Evolutionary conservation across 53 echinoderm and acorn worm species (phyloP).

Genomic region (Paracentrotus lividus): DNA sequence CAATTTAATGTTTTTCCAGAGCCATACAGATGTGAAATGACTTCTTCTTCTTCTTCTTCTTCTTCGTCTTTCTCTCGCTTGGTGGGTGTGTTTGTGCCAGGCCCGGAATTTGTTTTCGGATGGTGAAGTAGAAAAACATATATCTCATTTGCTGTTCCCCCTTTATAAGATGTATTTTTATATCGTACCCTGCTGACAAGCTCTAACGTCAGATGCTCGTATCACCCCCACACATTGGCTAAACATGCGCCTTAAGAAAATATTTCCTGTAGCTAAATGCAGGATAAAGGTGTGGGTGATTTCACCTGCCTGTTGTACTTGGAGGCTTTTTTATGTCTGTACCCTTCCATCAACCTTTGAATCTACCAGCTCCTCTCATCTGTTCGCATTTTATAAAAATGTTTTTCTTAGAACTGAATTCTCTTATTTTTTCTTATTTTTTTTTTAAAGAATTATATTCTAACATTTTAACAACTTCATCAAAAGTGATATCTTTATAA

Average conservation of each 20-base stretch:
- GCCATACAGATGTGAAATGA: constrained; percentile 58
- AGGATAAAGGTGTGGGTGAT: not conserved
- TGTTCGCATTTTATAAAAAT: not conserved
- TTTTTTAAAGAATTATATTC: too few relatives aligned
- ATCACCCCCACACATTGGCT: not conserved
- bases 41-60: constrained; percentile 61
- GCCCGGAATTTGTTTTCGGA: constrained; percentile 71
- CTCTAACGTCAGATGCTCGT: not conserved
- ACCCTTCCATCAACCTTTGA: not conserved
- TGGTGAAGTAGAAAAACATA: constrained; percentile 65
- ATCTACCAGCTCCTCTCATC: not conserved
- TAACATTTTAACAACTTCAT: too few relatives aligned
- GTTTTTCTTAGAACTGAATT: too few relatives aligned
- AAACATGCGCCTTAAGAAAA: constrained; percentile 50
- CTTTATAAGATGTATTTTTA: constrained; percentile 58
- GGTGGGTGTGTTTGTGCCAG: constrained; percentile 69
- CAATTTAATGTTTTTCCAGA: constrained; percentile 69
- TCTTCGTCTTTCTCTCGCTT: constrained; percentile 50
- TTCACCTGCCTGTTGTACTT: not conserved
- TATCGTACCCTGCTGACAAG: constrained; percentile 45
- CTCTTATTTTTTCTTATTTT: too few relatives aligned
- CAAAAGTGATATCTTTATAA: not conserved
- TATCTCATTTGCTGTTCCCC: constrained; percentile 40
- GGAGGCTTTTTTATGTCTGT: not conserved
- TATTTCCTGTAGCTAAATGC: constrained; percentile 19